phyloP scores from a whole-genome alignment of 1,140 invertebrate genomes.

The Halotydeus destructor region DNA sequence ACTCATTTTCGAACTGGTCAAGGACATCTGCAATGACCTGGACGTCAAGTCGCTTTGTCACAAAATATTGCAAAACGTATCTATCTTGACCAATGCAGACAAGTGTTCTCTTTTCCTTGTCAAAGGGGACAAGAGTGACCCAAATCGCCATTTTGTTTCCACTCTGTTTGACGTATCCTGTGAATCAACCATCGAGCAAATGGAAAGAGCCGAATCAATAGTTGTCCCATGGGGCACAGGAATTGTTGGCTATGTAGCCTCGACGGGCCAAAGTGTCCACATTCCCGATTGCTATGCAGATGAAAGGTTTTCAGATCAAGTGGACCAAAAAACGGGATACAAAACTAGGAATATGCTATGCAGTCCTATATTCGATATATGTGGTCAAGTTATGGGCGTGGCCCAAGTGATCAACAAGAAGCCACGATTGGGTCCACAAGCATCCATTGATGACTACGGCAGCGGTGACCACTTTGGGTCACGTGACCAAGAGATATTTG shows the following conservation, averaged over 20 bases:
- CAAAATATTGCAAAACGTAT: conserved; percentile 88
- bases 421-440: conserved; percentile 30
- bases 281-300: conserved; percentile 89
- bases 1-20: conserved; percentile 84
- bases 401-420: conserved; percentile 92
- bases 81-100: conserved; percentile 71
- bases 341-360: conserved; percentile 73
- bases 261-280: conserved; percentile 74
- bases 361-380: conserved; percentile 85
- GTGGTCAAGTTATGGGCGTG: conserved; percentile 82
- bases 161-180: conserved; percentile 68
- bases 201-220: conserved; percentile 77
- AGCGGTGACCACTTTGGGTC: conserved; percentile 38
- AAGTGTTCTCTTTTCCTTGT: conserved; percentile 72
- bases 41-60: conserved; percentile 78
- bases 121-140: conserved; percentile 14
- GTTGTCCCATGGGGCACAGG: conserved; percentile 56
- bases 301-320: conserved; percentile 70
- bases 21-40: conserved; percentile 87
- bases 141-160: conserved; percentile 11
- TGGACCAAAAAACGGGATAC: conserved; percentile 78
- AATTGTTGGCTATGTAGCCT: conserved; percentile 78
- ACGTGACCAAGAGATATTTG: conserved; percentile 75
- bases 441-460: background rate
- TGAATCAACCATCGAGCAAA: conserved; percentile 59